These are phyloP conservation scores for Carcharodon carcharias DNA, from an alignment of 2,797 vertebrate species.

Conservation along the genomic window DNA sequence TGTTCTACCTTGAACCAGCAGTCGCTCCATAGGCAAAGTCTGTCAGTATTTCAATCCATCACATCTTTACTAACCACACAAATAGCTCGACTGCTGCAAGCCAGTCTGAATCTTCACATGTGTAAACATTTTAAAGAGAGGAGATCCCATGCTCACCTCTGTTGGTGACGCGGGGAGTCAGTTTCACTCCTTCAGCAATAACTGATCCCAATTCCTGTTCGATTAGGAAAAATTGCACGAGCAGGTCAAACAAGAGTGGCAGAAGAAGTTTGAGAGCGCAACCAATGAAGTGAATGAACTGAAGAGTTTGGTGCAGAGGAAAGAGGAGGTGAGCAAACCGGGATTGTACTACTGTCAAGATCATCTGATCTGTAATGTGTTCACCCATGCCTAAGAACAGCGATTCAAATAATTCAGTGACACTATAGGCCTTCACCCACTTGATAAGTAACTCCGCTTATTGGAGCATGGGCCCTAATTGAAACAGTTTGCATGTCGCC, in stretches of 20 bases:
- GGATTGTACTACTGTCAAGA: accelerated
- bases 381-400: neutral
- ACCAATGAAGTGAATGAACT: constrained; percentile 69
- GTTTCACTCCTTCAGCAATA: neutral
- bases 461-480: too few species aligned
- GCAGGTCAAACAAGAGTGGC: constrained; percentile 73
- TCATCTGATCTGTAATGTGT: neutral
- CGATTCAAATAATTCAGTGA: neutral
- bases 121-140: neutral
- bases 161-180: neutral
- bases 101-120: neutral
- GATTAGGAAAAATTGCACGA: constrained; percentile 76
- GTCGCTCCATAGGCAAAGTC: neutral
- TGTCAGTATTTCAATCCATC: neutral
- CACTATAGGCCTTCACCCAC: neutral
- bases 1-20: neutral
- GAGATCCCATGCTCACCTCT: neutral
- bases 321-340: constrained; percentile 63
- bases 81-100: neutral
- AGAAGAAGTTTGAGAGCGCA: constrained; percentile 63
- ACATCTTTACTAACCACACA: neutral
- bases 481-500: neutral
- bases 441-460: neutral
- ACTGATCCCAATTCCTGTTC: constrained; percentile 28
- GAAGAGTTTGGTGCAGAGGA: constrained; percentile 70